Percentiles rank a stretch among this genome's conserved stretches.
Conservation (phyloP, 2,797 vertebrate genomes). For the Stomatorhinus walkeri region DNA sequence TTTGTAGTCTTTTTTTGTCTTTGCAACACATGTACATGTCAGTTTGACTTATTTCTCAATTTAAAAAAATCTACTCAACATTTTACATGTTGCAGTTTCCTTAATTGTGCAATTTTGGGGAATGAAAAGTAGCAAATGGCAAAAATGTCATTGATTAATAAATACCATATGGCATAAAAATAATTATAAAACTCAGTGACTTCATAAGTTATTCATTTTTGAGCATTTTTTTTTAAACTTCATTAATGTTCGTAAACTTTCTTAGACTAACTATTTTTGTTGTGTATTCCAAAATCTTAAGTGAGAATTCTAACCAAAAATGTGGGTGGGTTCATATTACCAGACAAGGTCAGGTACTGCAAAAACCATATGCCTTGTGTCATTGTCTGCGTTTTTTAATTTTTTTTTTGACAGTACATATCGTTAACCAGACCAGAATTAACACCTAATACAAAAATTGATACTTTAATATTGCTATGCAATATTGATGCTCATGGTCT, state of each 20-base stretch:
- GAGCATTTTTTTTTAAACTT: neutral
- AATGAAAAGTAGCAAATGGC: neutral
- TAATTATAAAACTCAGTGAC: neutral
- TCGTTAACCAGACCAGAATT: neutral
- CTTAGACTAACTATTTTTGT: neutral
- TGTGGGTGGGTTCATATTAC: neutral
- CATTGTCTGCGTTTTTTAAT: neutral
- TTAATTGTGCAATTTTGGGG: neutral
- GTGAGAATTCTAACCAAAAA: neutral
- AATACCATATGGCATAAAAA: conserved; percentile 1
- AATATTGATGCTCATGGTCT: neutral
- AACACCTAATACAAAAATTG: neutral
- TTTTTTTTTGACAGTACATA: neutral
- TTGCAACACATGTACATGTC: neutral
- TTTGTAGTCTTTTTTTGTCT: neutral
- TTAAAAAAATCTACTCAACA: neutral
- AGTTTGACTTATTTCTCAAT: conserved; percentile 11
- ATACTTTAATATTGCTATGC: neutral
- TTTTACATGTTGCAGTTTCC: neutral
- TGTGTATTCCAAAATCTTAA: neutral
- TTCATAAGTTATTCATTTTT: neutral
- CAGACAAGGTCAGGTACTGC: neutral
- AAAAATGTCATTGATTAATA: conserved; percentile 6
- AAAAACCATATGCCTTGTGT: neutral
- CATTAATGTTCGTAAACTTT: neutral